Percentiles rank a stretch among this genome's conserved stretches.
phyloP scores from a whole-genome alignment of 2,797 vertebrate genomes.

The Scyliorhinus canicula region DNA sequence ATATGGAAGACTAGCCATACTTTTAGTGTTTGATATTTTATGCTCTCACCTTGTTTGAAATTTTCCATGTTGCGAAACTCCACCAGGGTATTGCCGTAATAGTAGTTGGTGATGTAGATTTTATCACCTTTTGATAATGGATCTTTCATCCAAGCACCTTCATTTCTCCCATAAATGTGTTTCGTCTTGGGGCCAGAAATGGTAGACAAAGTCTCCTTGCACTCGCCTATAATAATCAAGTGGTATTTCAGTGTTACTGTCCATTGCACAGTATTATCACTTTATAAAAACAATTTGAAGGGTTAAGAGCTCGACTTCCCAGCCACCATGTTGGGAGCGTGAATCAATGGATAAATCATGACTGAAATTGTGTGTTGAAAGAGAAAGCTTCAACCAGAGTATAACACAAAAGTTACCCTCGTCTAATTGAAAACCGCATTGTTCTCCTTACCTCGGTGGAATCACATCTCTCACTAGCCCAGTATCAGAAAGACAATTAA shows the following conservation, averaged over 20 bases:
- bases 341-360: neutral
- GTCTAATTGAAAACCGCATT: neutral
- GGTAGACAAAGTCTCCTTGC: constrained; percentile 89
- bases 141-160: constrained; percentile 99
- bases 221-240: constrained; percentile 63
- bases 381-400: neutral
- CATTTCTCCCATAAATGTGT: constrained; percentile 82
- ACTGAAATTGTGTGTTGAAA: neutral
- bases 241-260: neutral
- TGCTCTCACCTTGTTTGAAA: constrained; percentile 83
- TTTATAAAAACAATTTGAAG: neutral
- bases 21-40: neutral
- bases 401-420: neutral
- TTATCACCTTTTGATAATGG: constrained; percentile 74
- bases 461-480: neutral
- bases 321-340: neutral
- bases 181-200: constrained; percentile 84
- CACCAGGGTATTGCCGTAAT: constrained; percentile 86
- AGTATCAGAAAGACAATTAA: neutral
- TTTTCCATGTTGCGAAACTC: constrained; percentile 88
- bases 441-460: neutral
- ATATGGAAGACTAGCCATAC: neutral
- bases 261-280: neutral
- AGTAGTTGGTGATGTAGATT: constrained; percentile 90
- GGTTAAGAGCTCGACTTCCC: too few species aligned